These are phyloP conservation scores for Allacma fusca DNA, from an alignment of 2,888 invertebrate species.

Conservation along the genomic window DNA sequence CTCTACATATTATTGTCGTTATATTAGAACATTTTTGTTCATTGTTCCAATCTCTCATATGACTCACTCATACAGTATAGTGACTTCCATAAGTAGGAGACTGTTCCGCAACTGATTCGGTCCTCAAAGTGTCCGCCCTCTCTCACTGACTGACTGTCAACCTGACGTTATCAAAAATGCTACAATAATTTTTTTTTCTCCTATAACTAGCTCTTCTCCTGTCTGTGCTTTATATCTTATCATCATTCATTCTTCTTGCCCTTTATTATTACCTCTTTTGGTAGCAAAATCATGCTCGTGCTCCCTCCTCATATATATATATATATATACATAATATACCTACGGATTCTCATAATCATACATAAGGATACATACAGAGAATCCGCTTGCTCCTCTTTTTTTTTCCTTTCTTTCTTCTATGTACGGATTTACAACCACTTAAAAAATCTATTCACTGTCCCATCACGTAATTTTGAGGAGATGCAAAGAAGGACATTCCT, in stretches of 20 bases:
- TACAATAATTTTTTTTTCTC: slow-evolving; percentile 34
- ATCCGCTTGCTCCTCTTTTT: no score
- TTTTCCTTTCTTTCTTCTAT: background rate
- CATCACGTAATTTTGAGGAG: slow-evolving; percentile 24
- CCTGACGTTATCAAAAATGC: slow-evolving; percentile 36
- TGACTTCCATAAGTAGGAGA: slow-evolving; percentile 14
- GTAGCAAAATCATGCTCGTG: background rate
- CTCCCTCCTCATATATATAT: no score
- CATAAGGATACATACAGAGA: no score
- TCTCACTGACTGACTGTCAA: slow-evolving; percentile 38
- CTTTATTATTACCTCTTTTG: slow-evolving; percentile 29
- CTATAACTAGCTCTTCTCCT: background rate
- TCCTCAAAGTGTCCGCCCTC: slow-evolving; percentile 37
- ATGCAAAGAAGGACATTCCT: background rate
- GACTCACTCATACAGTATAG: background rate
- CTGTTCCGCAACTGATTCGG: slow-evolving; percentile 39
- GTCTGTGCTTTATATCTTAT: background rate
- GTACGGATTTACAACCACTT: background rate
- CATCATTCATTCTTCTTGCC: slow-evolving; percentile 14
- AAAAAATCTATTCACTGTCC: slow-evolving; percentile 21
- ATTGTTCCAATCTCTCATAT: slow-evolving; percentile 20
- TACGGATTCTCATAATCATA: no score
- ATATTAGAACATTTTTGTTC: background rate
- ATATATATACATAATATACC: background rate
- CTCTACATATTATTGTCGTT: background rate